Conservation (phyloP, 1,140 invertebrate species). For the Musca vetustissima region DNA sequence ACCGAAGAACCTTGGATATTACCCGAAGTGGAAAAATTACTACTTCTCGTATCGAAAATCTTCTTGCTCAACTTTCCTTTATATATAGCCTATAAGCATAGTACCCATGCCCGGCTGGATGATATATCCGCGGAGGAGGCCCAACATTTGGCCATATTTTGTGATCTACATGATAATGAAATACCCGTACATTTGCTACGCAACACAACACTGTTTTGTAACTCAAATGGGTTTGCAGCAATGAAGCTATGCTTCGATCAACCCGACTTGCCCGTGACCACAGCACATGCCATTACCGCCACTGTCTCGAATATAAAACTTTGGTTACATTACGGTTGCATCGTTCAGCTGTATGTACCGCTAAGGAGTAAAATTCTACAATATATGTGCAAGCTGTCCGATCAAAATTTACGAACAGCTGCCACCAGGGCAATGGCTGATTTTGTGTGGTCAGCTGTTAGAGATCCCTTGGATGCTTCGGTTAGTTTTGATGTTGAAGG, state of each 20-base stretch:
- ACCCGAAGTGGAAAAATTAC: constrained; percentile 75
- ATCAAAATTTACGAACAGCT: constrained; percentile 83
- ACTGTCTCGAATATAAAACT: constrained; percentile 89
- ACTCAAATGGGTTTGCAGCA: constrained; percentile 81
- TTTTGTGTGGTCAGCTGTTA: constrained; percentile 92
- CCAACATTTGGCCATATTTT: constrained; percentile 76
- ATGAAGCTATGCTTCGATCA: constrained; percentile 84
- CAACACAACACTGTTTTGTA: constrained; percentile 90
- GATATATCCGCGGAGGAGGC: constrained; percentile 78
- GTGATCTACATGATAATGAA: constrained; percentile 90
- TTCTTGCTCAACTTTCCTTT: constrained; percentile 88
- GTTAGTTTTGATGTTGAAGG: constrained; percentile 87
- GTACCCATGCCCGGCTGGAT: constrained; percentile 71
- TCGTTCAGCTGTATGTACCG: constrained; percentile 84
- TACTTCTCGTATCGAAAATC: constrained; percentile 78
- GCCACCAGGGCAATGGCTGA: constrained; percentile 91
- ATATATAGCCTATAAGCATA: constrained; percentile 90
- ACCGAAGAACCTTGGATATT: constrained; percentile 65
- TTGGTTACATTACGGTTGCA: constrained; percentile 90
- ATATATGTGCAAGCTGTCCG: constrained; percentile 90
- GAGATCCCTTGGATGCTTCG: constrained; percentile 86
- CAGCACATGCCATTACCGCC: constrained; percentile 88
- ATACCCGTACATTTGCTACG: constrained; percentile 85
- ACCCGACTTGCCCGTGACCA: constrained; percentile 78
- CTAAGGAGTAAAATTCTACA: constrained; percentile 81